phyloP scores from a whole-genome alignment of 2,888 invertebrate genomes.

The Xestia xanthographa region DNA sequence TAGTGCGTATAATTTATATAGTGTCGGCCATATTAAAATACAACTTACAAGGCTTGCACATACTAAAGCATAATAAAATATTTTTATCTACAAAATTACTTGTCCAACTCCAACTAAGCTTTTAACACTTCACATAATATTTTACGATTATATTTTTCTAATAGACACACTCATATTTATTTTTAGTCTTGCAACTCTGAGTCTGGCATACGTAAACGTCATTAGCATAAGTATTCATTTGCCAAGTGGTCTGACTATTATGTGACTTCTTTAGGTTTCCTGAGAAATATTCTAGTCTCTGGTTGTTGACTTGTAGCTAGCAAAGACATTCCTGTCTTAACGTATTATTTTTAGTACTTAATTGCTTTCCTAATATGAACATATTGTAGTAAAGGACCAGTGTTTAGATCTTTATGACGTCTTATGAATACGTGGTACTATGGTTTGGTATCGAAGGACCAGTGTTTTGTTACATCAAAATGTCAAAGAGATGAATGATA shows the following conservation, averaged over 20 bases:
- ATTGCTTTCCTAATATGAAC: conserved; percentile 41
- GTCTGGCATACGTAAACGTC: conserved; percentile 26
- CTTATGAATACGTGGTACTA: neutral
- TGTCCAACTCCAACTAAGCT: neutral
- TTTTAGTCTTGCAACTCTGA: conserved; percentile 44
- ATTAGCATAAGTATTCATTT: conserved; percentile 62
- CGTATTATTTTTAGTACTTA: conserved; percentile 25
- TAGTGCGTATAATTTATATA: too few relatives aligned
- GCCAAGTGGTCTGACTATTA: conserved; percentile 54
- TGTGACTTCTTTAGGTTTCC: conserved; percentile 61
- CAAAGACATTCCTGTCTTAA: conserved; percentile 45
- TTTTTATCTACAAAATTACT: neutral
- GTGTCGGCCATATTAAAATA: neutral
- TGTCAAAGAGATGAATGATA: too few relatives aligned
- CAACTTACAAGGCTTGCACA: neutral
- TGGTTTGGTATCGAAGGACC: neutral
- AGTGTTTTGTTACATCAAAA: neutral
- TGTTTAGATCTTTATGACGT: neutral
- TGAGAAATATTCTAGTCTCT: conserved; percentile 42
- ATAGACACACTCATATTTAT: conserved; percentile 38
- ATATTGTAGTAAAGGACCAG: neutral
- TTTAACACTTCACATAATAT: conserved; percentile 17
- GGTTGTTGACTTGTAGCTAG: conserved; percentile 39
- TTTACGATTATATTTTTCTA: conserved; percentile 38
- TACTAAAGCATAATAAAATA: neutral